Percentiles rank a stretch among this genome's conserved stretches.
phyloP scores from a whole-genome alignment of 1,140 invertebrate species.

The Sitophilus oryzae region DNA sequence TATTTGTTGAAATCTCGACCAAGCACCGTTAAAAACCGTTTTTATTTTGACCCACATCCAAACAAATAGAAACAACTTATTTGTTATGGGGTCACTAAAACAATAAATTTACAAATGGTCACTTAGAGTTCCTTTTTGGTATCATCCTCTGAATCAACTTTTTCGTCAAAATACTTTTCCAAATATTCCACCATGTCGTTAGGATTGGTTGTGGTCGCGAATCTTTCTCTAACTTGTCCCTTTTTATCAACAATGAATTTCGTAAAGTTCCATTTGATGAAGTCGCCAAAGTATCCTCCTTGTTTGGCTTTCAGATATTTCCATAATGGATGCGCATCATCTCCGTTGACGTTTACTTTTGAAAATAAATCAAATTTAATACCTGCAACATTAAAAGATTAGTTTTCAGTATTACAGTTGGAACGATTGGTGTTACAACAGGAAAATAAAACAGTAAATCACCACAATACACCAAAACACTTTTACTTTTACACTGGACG shows the following conservation, averaged over 20 bases:
- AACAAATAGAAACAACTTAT: too few species aligned
- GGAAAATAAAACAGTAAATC: too few species aligned
- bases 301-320: constrained; percentile 81
- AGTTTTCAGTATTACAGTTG: too few species aligned
- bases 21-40: too few species aligned
- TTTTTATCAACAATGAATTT: constrained; percentile 89
- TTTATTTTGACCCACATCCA: too few species aligned
- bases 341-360: constrained; percentile 84
- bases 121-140: constrained; percentile 8
- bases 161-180: constrained; percentile 53
- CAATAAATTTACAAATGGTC: too few species aligned
- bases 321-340: constrained; percentile 77
- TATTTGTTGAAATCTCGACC: too few species aligned
- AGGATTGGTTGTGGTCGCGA: constrained; percentile 70
- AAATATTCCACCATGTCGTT: constrained; percentile 57
- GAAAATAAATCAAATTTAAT: constrained; percentile 76
- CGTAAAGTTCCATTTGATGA: constrained; percentile 96
- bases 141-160: not conserved
- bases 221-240: constrained; percentile 76
- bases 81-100: too few species aligned
- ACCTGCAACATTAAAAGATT: constrained; percentile 48
- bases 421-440: too few species aligned
- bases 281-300: constrained; percentile 60
- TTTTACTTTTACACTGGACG: too few species aligned
- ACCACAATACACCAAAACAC: too few species aligned